Conservation (phyloP, 2,113 vertebrate genomes). For the Ploceus nigricollis region DNA sequence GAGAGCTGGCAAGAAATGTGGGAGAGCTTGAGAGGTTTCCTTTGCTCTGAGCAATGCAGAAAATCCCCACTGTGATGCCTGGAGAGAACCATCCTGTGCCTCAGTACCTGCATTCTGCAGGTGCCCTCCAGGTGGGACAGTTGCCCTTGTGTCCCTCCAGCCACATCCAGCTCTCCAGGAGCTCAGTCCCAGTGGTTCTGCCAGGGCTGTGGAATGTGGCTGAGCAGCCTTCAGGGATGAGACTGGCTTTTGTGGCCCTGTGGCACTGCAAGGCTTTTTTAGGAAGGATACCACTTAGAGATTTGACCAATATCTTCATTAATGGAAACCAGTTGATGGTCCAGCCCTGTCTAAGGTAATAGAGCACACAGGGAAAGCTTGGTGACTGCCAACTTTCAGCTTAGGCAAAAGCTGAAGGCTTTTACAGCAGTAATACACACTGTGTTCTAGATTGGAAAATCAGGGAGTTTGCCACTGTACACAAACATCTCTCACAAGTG, state of each 20-base stretch:
- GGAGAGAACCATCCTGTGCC: neutral
- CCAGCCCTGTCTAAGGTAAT: neutral
- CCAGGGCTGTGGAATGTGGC: fast-evolving
- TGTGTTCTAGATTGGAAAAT: neutral
- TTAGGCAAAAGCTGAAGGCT: neutral
- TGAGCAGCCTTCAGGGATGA: neutral
- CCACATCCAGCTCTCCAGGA: neutral
- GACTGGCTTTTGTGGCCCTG: fast-evolving
- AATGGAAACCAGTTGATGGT: neutral
- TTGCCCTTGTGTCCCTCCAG: neutral
- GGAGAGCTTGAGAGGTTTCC: neutral
- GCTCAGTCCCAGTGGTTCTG: neutral
- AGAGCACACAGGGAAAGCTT: neutral
- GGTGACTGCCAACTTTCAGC: neutral
- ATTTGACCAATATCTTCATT: neutral
- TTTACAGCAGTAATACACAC: neutral
- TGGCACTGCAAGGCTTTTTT: neutral
- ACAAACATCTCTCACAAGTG: neutral
- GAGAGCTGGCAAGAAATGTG: neutral
- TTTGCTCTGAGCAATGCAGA: neutral
- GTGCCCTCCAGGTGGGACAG: neutral
- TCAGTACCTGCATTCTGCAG: neutral
- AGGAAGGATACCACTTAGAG: neutral
- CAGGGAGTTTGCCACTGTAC: neutral
- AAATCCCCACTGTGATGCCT: neutral